Base-by-base conservation (phyloP, 2,888 invertebrate species). In the Trachelus stipa region DNA sequence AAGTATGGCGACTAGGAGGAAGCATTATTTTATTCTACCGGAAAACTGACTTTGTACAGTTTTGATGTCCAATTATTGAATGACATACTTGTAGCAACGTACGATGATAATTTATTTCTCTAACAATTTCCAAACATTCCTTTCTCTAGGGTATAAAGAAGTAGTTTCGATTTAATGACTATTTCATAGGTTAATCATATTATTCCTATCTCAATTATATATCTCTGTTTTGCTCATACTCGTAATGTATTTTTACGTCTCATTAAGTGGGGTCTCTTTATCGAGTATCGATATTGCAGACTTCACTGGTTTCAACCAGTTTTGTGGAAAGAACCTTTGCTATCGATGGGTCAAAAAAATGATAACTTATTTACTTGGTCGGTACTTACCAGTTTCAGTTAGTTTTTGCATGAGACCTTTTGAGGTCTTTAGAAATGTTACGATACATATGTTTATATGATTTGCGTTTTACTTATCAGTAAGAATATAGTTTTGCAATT, bases 301-400 rank as follows among this genome's bases (percentile, higher is more conserved):
- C 9, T 9, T 56, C 1, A 76, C 81, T 68, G 68, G 81, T 76
- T 15, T 15, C 4, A 77, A 77, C 80, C 71, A 76, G 79, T 76
- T 76, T 0, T 15, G 33, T 76, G 31, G 11, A 73, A 74, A 81
- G 33, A 56, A 68, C 37, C 79, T 56, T 56, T 30, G 76, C 33
- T 74, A 74, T 77, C 71, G 34, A 34, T 68, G 73, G 80, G 76
- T 81, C 79, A 73, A 34, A 75, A 83, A 77, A 76, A 40, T 30
- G 83, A 82, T 82, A 82, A 80, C 35, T 68, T 75, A 73, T 81
- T 83, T 81, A 76, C 75, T 74, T 75, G 68, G 15, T 75, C 23
- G 15, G 56, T 12, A n/a, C 4, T 35, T 80, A 77, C 84, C 80
- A 77, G 84, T 82, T 83, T 12, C 9, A 78, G 71, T 73, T 77